A percentile compares a stretch with the other conserved stretches of the same genome.
Evolutionary conservation across 92 coral and sea anemone genomes (phyloP).

Genomic region (Phymanthus crucifer): DNA sequence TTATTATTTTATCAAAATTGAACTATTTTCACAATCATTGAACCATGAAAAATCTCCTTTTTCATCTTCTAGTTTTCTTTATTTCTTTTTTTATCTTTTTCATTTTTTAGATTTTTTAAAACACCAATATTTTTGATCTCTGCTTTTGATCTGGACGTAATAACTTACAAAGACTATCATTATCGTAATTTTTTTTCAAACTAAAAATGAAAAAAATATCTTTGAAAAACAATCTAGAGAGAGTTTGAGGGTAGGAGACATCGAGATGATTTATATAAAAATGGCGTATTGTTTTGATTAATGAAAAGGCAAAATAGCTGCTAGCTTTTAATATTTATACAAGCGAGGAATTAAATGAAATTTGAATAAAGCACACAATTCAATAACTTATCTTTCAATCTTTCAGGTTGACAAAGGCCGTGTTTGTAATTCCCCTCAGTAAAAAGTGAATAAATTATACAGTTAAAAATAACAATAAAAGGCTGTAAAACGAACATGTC

Average conservation of each 20-base stretch:
- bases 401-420: background rate
- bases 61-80: background rate
- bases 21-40: background rate
- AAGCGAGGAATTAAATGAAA: background rate
- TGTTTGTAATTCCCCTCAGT: constrained; percentile 1
- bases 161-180: background rate
- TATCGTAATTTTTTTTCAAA: background rate
- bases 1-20: background rate
- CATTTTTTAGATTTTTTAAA: background rate
- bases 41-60: background rate
- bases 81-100: background rate
- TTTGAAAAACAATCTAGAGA: background rate
- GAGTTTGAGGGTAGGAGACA: background rate
- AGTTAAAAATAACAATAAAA: background rate
- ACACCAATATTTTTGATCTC: background rate
- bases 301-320: background rate
- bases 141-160: background rate
- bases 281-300: background rate
- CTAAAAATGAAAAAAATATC: background rate
- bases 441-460: background rate
- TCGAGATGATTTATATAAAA: background rate
- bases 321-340: too few species aligned
- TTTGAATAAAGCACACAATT: background rate
- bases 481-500: background rate
- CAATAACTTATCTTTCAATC: background rate